These are phyloP conservation scores for Pocillopora grandis DNA, from an alignment of 92 coral and sea anemone genomes.

Conservation along the genomic window DNA sequence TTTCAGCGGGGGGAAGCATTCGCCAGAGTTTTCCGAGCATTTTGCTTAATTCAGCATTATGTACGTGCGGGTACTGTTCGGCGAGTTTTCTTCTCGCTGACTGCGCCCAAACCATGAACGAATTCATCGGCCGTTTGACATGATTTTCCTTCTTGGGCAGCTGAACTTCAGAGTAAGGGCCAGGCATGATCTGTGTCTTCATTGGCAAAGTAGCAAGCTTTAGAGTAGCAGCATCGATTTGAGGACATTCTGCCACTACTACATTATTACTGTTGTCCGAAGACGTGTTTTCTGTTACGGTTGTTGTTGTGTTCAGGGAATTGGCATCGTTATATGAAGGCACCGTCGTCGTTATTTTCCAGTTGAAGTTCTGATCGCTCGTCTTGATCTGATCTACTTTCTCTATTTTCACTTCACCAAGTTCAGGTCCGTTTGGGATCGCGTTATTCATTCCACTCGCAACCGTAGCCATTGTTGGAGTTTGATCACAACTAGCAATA, in stretches of 20 bases:
- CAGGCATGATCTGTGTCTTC: slow-evolving; percentile 91
- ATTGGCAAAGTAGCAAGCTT: slow-evolving; percentile 82
- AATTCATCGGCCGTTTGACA: slow-evolving; percentile 97
- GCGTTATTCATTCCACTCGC: slow-evolving; percentile 68
- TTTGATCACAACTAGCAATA: slow-evolving; percentile 69
- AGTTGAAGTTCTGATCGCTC: slow-evolving; percentile 89
- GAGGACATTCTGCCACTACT: slow-evolving; percentile 82
- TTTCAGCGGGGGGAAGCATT: slow-evolving; percentile 96
- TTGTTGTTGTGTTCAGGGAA: slow-evolving; percentile 63
- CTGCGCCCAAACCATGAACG: slow-evolving; percentile 99
- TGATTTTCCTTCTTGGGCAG: slow-evolving; percentile 92
- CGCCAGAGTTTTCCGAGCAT: slow-evolving; percentile 99
- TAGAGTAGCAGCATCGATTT: slow-evolving; percentile 77
- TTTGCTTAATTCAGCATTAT: slow-evolving; percentile 98
- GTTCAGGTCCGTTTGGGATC: slow-evolving; percentile 83
- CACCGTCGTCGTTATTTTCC: slow-evolving; percentile 84
- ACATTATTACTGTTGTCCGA: slow-evolving; percentile 75
- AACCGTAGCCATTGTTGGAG: slow-evolving; percentile 86
- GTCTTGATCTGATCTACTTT: slow-evolving; percentile 86
- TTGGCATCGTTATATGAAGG: slow-evolving; percentile 72
- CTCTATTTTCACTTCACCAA: slow-evolving; percentile 95
- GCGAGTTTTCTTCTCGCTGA: slow-evolving; percentile 95
- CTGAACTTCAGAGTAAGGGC: slow-evolving; percentile 89
- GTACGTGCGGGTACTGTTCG: slow-evolving; percentile 99
- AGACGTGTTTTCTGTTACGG: slow-evolving; percentile 70